Evolutionary conservation across 2,797 vertebrate species (phyloP), one percentile per base, ranked within the genome.

Genomic region (Protosalanx chinensis): DNA sequence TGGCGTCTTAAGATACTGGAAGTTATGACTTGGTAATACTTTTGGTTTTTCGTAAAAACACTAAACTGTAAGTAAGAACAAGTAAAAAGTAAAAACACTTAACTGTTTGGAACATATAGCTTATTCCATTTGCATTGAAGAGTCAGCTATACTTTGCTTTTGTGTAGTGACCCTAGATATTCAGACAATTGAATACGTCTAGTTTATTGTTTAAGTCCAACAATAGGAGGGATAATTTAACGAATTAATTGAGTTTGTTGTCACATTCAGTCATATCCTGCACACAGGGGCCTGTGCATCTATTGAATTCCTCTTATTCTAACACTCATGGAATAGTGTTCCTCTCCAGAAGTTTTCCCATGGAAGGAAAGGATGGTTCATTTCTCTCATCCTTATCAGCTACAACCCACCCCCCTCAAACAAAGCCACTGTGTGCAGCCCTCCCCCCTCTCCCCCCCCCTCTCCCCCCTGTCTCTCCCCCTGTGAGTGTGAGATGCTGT

Each of bases 351-450:
- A 74, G 80, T 7, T 85, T 80, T 85, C 80, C 85, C 78, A 70
- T 72, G 75, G 81, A 84, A 85, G 81, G 82, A 81, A 88, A 76
- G 86, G 82, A 90, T 89, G 86, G 92, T 92, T 87, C 88, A 90
- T 92, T 89, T 91, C 88, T 91, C 85, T 64, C 80, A 86, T 83
- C 82, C 88, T 91, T 93, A 92, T 93, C 88, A 89, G 86, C 86
- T 87, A 81, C 76, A 77, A 65, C 30, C 73, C 78, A 53, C 86
- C 86, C 85, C 81, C 71, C 82, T 85, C 81, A 88, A 91, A 93
- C 93, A 93, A 92, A 92, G 87, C 84, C 88, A 89, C 88, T 91
- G 90, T 92, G 90, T 91, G 89, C 84, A 85, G 78, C 86, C 79
- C 82, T 83, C 71, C 1, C 83, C 66, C 80, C 82, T 83, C 58